phyloP scores from a whole-genome alignment of 2,113 vertebrate species.

The Falcunculus frontatus region DNA sequence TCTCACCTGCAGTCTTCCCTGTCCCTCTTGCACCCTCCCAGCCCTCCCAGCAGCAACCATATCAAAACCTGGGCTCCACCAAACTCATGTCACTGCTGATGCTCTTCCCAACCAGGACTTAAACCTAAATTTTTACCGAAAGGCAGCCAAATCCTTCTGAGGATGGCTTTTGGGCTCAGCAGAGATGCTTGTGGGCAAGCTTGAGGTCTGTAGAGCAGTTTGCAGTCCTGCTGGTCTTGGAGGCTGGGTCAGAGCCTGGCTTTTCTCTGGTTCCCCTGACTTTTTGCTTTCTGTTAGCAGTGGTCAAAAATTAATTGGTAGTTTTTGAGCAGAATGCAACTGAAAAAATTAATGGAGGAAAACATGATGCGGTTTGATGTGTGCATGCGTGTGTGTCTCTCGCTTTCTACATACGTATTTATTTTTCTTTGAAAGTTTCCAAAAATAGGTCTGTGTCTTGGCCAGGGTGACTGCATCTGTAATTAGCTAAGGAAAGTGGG shows the following conservation, averaged over 20 bases:
- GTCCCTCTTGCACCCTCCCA: not conserved
- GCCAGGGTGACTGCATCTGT: not conserved
- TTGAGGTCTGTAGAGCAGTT: not conserved
- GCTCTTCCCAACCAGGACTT: not conserved
- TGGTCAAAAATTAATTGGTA: not conserved
- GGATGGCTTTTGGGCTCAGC: not conserved
- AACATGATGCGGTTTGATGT: not conserved
- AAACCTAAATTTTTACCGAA: not conserved
- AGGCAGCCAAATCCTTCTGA: not conserved
- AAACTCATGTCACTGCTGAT: not conserved
- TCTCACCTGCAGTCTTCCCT: not conserved
- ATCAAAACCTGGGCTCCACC: not conserved
- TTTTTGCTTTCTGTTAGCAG: not conserved
- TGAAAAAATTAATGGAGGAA: not conserved
- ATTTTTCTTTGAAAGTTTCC: slow-evolving; percentile 27
- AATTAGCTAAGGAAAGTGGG: not conserved
- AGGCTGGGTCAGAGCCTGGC: not conserved
- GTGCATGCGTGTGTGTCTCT: not conserved
- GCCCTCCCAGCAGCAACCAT: not conserved
- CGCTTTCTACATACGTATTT: not conserved
- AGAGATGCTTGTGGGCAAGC: not conserved
- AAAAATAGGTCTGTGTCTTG: not conserved
- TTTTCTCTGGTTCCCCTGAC: not conserved
- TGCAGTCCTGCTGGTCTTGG: not conserved
- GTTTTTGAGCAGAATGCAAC: not conserved